Conservation (phyloP, 2,888 invertebrate genomes). For the Pyrocoelia pectoralis region DNA sequence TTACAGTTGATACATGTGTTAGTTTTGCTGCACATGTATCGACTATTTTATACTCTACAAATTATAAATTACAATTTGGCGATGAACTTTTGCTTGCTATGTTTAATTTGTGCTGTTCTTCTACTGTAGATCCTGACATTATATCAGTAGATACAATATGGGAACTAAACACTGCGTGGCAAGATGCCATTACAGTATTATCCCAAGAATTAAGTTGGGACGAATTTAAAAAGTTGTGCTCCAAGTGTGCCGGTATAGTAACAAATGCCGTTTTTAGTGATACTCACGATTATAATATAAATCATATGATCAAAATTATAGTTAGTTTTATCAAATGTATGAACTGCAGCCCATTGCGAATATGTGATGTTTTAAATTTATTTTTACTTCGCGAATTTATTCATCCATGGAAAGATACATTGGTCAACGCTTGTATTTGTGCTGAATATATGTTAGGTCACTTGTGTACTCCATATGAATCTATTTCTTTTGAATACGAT, state of each 20-base stretch:
- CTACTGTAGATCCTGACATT: constrained; percentile 51
- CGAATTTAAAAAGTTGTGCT: constrained; percentile 49
- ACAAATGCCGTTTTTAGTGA: constrained; percentile 49
- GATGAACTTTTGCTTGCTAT: constrained; percentile 60
- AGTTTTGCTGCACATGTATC: constrained; percentile 64
- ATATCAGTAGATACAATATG: constrained; percentile 62
- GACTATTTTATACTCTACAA: constrained; percentile 61
- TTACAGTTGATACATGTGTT: constrained; percentile 61
- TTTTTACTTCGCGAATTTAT: constrained; percentile 47
- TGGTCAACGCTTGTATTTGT: constrained; percentile 42
- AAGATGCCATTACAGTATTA: constrained; percentile 61
- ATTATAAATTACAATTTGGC: constrained; percentile 55
- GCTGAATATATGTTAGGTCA: constrained; percentile 50
- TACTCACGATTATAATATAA: constrained; percentile 26
- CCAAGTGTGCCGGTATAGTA: constrained; percentile 52
- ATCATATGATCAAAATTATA: constrained; percentile 39
- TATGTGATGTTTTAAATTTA: constrained; percentile 42
- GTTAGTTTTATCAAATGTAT: constrained; percentile 47
- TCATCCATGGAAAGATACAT: constrained; percentile 30
- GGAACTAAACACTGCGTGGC: constrained; percentile 68
- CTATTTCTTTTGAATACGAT: background rate
- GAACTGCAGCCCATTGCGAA: constrained; percentile 44
- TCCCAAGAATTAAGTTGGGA: constrained; percentile 35
- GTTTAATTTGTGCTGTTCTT: constrained; percentile 60
- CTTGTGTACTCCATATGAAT: constrained; percentile 44